Percentiles rank a stretch among this genome's conserved stretches.
phyloP scores from a whole-genome alignment of 2,113 vertebrate genomes.

The Hypocryptadius cinnamomeus region DNA sequence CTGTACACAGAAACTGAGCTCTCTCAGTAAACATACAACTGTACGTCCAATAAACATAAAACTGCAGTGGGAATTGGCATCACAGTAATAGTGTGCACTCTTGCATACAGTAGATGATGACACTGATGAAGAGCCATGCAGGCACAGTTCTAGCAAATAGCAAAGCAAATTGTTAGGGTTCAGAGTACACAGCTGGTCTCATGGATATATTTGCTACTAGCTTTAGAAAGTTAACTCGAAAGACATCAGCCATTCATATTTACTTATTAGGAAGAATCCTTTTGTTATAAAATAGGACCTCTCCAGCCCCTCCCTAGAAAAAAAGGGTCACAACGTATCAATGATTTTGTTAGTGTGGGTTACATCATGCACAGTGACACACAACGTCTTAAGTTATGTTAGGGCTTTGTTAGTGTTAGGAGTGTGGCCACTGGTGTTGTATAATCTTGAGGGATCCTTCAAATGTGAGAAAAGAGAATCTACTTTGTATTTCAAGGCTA shows the following conservation, averaged over 20 bases:
- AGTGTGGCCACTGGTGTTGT: neutral
- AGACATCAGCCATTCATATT: neutral
- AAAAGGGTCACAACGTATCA: neutral
- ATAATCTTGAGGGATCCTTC: neutral
- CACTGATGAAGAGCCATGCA: neutral
- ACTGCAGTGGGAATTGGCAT: neutral
- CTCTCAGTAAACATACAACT: neutral
- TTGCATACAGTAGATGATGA: neutral
- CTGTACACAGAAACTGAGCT: neutral
- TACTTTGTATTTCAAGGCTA: neutral
- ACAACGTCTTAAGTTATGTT: neutral
- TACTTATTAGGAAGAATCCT: neutral
- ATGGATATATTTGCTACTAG: neutral
- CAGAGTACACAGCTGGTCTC: neutral
- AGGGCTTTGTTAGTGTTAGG: neutral
- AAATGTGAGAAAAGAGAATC: neutral
- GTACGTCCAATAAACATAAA: neutral
- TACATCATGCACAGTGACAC: neutral
- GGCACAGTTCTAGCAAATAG: neutral
- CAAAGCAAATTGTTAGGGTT: neutral
- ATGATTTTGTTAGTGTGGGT: neutral
- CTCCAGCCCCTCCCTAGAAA: neutral
- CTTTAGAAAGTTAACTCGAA: neutral
- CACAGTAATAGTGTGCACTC: neutral
- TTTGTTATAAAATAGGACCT: neutral